Evolutionary conservation across 1,140 invertebrate genomes (phyloP).

Genomic region (Branchinecta lindahli): DNA sequence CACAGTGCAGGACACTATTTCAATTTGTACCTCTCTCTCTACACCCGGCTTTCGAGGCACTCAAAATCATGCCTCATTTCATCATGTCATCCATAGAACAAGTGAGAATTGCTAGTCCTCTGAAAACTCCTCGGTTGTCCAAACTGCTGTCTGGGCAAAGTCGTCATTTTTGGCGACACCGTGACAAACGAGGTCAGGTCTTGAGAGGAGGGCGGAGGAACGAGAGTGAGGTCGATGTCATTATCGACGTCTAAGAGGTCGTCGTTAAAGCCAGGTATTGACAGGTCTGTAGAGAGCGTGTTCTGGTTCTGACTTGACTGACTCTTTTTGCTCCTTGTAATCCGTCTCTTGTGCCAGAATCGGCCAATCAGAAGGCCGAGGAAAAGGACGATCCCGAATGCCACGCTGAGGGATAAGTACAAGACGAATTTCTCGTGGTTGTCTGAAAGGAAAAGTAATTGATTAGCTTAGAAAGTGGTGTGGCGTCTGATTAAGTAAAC

Average conservation of each 20-base stretch:
- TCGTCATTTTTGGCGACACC: not conserved
- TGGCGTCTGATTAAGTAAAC: too few species aligned
- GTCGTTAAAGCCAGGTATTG: constrained; percentile 37
- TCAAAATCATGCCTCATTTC: not conserved
- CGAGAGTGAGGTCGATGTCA: constrained; percentile 45
- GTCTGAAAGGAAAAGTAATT: constrained; percentile 37
- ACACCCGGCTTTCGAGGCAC: constrained; percentile 7
- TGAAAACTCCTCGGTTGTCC: not conserved
- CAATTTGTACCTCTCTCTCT: not conserved
- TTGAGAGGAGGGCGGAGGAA: constrained; percentile 22
- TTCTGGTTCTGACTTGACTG: constrained; percentile 39
- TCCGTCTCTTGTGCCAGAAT: constrained; percentile 42
- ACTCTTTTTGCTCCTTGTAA: constrained; percentile 9
- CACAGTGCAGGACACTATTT: too few species aligned
- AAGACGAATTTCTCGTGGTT: constrained; percentile 60
- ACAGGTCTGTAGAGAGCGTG: constrained; percentile 45
- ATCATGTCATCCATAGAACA: constrained; percentile 4
- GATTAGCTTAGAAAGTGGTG: not conserved
- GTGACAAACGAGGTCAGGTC: not conserved
- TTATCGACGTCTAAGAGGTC: constrained; percentile 54
- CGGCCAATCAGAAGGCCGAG: constrained; percentile 47
- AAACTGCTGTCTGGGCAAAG: not conserved
- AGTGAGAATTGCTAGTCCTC: constrained; percentile 3
- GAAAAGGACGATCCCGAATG: constrained; percentile 47
- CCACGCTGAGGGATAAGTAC: constrained; percentile 53